Conservation (phyloP, 2,888 invertebrate genomes). For the Cerastoderma edule region DNA sequence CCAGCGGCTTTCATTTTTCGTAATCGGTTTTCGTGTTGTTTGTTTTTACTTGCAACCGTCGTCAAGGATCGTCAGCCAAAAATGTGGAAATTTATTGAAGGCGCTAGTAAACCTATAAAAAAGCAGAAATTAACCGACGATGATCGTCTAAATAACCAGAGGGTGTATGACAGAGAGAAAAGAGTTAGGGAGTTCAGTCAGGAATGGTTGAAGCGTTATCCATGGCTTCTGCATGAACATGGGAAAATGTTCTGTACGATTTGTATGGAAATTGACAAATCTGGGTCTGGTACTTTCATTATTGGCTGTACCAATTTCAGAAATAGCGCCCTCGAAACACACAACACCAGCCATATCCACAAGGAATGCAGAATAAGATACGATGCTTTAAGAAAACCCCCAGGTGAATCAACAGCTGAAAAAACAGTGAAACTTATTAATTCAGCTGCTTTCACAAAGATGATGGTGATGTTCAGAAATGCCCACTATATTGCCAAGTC, state of each 20-base stretch:
- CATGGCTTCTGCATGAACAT: conserved; percentile 2
- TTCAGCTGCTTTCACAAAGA: neutral
- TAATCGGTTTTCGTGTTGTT: too few species aligned
- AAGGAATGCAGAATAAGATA: neutral
- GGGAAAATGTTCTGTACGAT: neutral
- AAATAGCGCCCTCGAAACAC: neutral
- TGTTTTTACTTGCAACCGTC: too few species aligned
- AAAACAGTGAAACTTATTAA: neutral
- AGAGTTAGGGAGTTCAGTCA: neutral
- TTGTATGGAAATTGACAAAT: neutral
- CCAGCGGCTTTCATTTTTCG: too few species aligned
- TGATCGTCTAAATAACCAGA: neutral
- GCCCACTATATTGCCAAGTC: conserved; percentile 23
- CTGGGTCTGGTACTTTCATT: neutral
- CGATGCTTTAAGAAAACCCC: neutral
- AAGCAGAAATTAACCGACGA: neutral
- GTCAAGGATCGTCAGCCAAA: too few species aligned
- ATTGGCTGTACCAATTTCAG: conserved; percentile 12
- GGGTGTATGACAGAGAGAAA: conserved; percentile 17
- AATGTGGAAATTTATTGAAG: conserved; percentile 14
- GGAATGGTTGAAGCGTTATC: neutral
- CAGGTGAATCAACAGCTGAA: conserved; percentile 3
- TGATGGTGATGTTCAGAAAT: conserved; percentile 16
- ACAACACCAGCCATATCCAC: neutral
- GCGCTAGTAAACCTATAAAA: neutral